Evolutionary conservation across 1,140 invertebrate genomes (phyloP).

Genomic region (Onthophagus taurus): DNA sequence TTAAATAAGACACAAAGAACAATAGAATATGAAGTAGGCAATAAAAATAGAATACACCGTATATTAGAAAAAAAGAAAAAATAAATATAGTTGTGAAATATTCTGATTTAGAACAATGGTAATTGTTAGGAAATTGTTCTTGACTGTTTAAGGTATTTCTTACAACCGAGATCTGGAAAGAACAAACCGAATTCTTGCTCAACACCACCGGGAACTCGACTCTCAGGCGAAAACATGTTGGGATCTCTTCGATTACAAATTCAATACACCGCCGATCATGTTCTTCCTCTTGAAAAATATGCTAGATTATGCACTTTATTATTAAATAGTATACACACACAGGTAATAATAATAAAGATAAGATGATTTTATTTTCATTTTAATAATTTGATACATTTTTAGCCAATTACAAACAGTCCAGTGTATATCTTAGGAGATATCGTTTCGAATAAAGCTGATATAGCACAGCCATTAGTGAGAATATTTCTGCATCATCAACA

Average conservation of each 20-base stretch:
- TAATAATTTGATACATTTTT: conserved; percentile 25
- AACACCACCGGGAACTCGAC: conserved; percentile 55
- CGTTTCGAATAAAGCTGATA: conserved; percentile 73
- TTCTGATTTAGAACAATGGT: not conserved
- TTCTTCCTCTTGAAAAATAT: conserved; percentile 74
- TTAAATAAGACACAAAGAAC: too few relatives aligned
- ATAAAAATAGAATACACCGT: too few relatives aligned
- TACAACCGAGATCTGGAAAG: conserved; percentile 61
- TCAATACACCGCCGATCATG: conserved; percentile 80
- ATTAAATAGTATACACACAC: conserved; percentile 58
- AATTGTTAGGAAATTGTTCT: not conserved
- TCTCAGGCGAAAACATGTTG: conserved; percentile 53
- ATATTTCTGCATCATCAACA: conserved; percentile 76
- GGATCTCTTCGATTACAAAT: conserved; percentile 77
- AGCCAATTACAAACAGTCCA: conserved; percentile 76
- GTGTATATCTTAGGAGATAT: conserved; percentile 83
- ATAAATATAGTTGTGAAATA: not conserved
- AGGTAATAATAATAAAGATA: conserved; percentile 42
- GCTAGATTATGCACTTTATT: conserved; percentile 64
- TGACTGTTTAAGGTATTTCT: conserved; percentile 63
- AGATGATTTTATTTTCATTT: not conserved
- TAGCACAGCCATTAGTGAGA: conserved; percentile 75
- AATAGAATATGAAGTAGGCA: too few relatives aligned
- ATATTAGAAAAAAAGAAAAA: too few relatives aligned
- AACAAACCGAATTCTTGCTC: conserved; percentile 50